phyloP scores from a whole-genome alignment of 53 echinoderm and acorn worm genomes.

The Echinarachnius parma region DNA sequence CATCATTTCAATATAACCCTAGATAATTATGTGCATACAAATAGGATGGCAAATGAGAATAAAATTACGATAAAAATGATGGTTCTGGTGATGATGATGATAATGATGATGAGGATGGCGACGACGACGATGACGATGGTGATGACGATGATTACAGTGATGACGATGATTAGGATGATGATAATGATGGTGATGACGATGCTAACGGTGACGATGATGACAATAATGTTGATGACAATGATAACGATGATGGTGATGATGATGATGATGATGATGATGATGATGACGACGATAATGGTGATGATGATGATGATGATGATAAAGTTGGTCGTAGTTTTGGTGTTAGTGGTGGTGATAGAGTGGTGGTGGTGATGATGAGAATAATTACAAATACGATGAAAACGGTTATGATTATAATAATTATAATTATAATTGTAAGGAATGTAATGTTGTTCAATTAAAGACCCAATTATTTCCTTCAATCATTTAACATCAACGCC shows the following conservation, averaged over 20 bases:
- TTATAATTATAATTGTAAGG: background rate
- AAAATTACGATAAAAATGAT: no score
- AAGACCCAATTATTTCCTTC: background rate
- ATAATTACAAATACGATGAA: background rate
- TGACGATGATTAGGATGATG: no score
- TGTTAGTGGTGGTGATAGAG: no score
- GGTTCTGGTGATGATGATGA: conserved; percentile 1
- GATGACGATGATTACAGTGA: no score
- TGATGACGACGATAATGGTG: background rate
- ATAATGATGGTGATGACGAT: background rate
- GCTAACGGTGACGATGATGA: background rate
- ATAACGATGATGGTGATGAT: background rate
- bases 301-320: background rate
- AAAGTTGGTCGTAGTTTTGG: background rate
- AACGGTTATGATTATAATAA: background rate
- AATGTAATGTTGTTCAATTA: background rate
- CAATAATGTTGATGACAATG: background rate
- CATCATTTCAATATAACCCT: no score
- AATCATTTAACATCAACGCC: background rate
- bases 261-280: background rate
- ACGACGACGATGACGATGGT: background rate
- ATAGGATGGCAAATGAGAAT: no score
- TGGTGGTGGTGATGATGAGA: no score
- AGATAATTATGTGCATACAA: no score
- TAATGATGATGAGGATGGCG: no score